A percentile compares a stretch with the other conserved stretches of the same genome.
Conservation (phyloP, 2,113 vertebrate species). For the Fukomys damarensis region DNA sequence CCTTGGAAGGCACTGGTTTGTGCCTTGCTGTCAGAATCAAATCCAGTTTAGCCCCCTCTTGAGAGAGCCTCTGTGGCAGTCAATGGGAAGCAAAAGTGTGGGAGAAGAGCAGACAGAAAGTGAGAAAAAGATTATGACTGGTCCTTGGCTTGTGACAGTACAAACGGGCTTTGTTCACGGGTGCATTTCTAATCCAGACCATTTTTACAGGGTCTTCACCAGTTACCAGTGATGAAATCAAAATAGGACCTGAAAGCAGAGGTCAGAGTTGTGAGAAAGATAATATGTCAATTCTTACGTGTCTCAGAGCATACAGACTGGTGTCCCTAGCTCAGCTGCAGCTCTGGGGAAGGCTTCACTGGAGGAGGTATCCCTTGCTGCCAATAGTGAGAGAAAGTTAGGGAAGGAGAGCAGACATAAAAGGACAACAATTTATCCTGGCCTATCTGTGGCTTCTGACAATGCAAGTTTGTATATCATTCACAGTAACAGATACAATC, state of each 20-base stretch:
- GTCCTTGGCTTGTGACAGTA: conserved; percentile 49
- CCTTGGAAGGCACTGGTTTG: neutral
- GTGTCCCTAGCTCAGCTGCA: neutral
- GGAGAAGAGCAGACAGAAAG: neutral
- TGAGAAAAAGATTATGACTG: neutral
- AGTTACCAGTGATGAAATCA: neutral
- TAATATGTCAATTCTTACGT: neutral
- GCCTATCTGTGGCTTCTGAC: conserved; percentile 5
- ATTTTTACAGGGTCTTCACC: neutral
- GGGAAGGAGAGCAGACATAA: neutral
- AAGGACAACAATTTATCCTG: neutral
- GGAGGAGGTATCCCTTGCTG: neutral
- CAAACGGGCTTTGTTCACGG: neutral
- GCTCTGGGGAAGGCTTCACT: neutral
- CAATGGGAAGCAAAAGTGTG: neutral
- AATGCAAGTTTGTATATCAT: neutral
- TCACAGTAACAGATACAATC: neutral
- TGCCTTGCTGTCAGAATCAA: neutral
- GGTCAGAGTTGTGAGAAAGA: neutral
- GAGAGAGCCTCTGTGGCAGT: neutral
- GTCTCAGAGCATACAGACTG: neutral
- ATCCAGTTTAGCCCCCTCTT: neutral
- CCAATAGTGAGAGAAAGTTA: neutral
- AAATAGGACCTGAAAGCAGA: neutral
- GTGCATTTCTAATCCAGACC: neutral